A percentile compares a stretch with the other conserved stretches of the same genome.
Conservation (phyloP, 2,888 invertebrate species). For the Chironomus tentans region DNA sequence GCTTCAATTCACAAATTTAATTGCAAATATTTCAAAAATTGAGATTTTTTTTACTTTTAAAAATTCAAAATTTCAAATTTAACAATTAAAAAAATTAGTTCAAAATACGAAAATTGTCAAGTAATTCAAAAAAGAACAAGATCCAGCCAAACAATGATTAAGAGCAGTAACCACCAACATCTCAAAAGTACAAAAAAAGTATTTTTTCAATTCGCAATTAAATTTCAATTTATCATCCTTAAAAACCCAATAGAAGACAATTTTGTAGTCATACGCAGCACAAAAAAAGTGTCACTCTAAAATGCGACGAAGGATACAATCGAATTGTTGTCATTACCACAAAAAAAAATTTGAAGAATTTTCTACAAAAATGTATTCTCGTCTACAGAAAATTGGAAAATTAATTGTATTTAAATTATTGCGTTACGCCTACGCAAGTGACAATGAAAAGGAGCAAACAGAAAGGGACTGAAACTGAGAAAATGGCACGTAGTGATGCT, state of each 20-base stretch:
- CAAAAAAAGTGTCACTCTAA: no score
- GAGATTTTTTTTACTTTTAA: no score
- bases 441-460: not conserved
- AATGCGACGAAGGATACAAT: not conserved
- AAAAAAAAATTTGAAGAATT: not conserved
- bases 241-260: not conserved
- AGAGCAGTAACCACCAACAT: no score
- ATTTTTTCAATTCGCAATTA: constrained; percentile 6
- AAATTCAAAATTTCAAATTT: no score
- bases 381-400: constrained; percentile 15
- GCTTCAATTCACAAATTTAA: no score
- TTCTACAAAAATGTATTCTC: not conserved
- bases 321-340: not conserved
- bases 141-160: no score
- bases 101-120: no score
- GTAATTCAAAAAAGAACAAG: no score
- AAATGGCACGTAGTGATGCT: not conserved
- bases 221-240: constrained; percentile 23
- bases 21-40: no score
- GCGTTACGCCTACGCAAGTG: constrained; percentile 10
- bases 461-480: no score
- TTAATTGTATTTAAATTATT: constrained; percentile 27
- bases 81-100: no score
- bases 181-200: no score
- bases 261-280: not conserved